Conservation (phyloP, 2,888 invertebrate species). For the Phragmatobia fuliginosa region DNA sequence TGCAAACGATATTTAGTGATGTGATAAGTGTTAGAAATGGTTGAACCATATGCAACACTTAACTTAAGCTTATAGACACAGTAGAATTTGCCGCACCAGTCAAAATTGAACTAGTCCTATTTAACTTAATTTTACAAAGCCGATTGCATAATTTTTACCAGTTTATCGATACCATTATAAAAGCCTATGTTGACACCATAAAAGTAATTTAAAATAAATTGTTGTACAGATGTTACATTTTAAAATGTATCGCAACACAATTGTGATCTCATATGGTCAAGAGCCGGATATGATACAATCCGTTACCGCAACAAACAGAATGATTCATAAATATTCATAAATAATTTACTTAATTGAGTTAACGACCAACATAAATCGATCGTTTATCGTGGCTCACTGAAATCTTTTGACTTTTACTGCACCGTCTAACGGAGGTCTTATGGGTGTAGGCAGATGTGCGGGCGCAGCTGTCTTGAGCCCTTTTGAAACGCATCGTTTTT, state of each 20-base stretch:
- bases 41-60: too few relatives aligned
- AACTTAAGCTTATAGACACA: neutral
- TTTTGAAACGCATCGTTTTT: conserved; percentile 8
- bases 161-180: neutral
- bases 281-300: neutral
- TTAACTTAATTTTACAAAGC: neutral
- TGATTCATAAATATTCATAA: conserved; percentile 2
- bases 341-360: neutral
- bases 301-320: neutral
- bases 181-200: neutral
- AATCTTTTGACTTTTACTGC: neutral
- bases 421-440: conserved; percentile 3
- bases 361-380: conserved; percentile 4
- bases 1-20: too few relatives aligned
- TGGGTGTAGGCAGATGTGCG: conserved; percentile 30
- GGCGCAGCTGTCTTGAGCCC: conserved; percentile 18
- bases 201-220: neutral
- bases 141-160: neutral
- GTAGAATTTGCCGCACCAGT: neutral
- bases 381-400: conserved; percentile 2
- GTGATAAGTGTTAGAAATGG: too few relatives aligned
- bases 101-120: neutral
- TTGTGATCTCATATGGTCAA: neutral
- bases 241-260: neutral
- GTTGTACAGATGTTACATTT: neutral